Base-by-base conservation (phyloP, 2,797 vertebrate species). In the Gadopsis bispinosus region DNA sequence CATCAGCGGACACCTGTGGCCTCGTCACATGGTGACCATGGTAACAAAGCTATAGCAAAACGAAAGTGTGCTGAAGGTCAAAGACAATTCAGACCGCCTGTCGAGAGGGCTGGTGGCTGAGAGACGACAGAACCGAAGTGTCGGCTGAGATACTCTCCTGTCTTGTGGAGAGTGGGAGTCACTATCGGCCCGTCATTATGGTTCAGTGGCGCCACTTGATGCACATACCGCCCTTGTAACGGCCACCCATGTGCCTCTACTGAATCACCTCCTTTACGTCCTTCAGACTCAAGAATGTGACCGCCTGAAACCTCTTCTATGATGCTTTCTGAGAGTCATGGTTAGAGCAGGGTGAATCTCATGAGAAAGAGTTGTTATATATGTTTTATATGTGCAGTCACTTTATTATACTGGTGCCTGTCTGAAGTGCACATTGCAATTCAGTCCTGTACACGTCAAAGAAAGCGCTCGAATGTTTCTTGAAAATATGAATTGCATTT, bases 131-230 rank as follows among this genome's bases (percentile, higher is more conserved):
- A 80, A 59, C 80, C 71, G 0, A 65, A 83, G 85, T 86, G 87
- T 81, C 87, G 55, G 69, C 64, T 5, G 50, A 67, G 68, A 76
- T 74, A 37, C 83, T 84, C 70, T 80, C 12, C 61, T 71, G 41
- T 82, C 81, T 81, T 6, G 31, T 50, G 63, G 72, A 80, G 87
- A 71, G 89, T 87, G 80, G 88, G 86, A 82, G 84, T 86, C 91
- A 87, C 90, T 79, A 77, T 39, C 11, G 77, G 58, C 48, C 61
- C 77, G 33, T 89, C 85, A 64, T 73, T 80, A 75, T 31, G 74
- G 79, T 70, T 83, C 84, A 80, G 82, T 51, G 81, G 82, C 51
- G 43, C 73, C 80, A 67, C 84, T 88, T 71, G 83, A 81, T 76
- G 83, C 87, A 67, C 81, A 84, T 60, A 53, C 72, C 45, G 0